A percentile compares a stretch with the other conserved stretches of the same genome.
phyloP scores from a whole-genome alignment of 2,113 vertebrate genomes.

The Erinaceus europaeus region DNA sequence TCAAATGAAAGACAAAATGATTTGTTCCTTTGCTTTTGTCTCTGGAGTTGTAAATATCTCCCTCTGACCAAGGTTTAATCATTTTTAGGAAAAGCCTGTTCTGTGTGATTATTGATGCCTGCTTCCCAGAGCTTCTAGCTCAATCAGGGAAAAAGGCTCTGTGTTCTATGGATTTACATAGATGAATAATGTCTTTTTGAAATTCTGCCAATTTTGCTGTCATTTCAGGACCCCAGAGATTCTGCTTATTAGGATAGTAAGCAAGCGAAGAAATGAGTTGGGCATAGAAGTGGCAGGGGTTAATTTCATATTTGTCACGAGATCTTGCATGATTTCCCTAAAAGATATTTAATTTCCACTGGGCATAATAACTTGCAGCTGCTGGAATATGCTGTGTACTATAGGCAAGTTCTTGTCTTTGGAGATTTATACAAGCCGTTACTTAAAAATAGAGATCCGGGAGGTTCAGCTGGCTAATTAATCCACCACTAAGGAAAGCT shows the following conservation, averaged over 20 bases:
- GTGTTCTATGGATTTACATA: background rate
- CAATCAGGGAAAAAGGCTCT: slow-evolving; percentile 55
- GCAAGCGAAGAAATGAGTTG: slow-evolving; percentile 47
- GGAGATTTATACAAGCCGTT: slow-evolving; percentile 79
- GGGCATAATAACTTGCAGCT: slow-evolving; percentile 76
- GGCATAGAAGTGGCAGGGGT: slow-evolving; percentile 69
- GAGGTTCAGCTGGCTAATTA: slow-evolving; percentile 82
- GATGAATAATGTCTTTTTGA: slow-evolving; percentile 49
- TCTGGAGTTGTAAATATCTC: background rate
- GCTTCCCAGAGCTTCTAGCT: slow-evolving; percentile 54
- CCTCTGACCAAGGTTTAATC: slow-evolving; percentile 9
- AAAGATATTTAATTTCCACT: slow-evolving; percentile 80
- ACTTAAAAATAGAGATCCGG: slow-evolving; percentile 82
- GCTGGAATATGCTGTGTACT: slow-evolving; percentile 65
- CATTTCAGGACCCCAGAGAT: slow-evolving; percentile 62
- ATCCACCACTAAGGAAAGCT: slow-evolving; percentile 75
- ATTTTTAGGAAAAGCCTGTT: background rate
- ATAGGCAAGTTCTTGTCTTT: slow-evolving; percentile 78
- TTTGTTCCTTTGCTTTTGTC: too few species aligned
- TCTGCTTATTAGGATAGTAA: slow-evolving; percentile 64
- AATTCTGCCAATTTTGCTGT: slow-evolving; percentile 56
- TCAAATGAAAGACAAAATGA: slow-evolving; percentile 55
- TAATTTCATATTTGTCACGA: slow-evolving; percentile 77
- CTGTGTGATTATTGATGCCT: slow-evolving; percentile 35
- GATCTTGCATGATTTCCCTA: slow-evolving; percentile 71